A percentile compares a stretch with the other conserved stretches of the same genome.
phyloP scores from a whole-genome alignment of 1,140 invertebrate genomes.

The Hycleus phaleratus region DNA sequence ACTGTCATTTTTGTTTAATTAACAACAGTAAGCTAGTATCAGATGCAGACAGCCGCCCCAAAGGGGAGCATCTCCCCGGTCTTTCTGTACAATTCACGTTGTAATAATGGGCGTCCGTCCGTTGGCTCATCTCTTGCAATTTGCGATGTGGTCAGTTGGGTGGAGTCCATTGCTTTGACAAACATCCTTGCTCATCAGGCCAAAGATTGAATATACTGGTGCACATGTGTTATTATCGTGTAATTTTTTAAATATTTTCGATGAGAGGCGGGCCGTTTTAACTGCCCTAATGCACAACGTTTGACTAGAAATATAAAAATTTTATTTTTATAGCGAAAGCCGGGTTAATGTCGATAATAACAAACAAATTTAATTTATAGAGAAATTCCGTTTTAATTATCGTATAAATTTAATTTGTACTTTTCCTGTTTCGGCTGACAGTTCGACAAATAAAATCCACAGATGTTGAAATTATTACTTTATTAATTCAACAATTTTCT shows the following conservation, averaged over 20 bases:
- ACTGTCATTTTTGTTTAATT: constrained; percentile 36
- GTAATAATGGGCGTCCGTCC: constrained; percentile 25
- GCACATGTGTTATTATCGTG: constrained; percentile 28
- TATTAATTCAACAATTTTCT: too few species aligned
- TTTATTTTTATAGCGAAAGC: too few species aligned
- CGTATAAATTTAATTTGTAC: too few species aligned
- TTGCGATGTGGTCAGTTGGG: constrained; percentile 26
- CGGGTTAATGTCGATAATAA: too few species aligned
- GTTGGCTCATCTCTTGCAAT: constrained; percentile 18
- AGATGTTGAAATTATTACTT: too few species aligned
- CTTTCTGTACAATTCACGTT: constrained; percentile 12
- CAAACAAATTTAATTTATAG: too few species aligned
- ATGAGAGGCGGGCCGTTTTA: too few species aligned
- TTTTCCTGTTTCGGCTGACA: too few species aligned
- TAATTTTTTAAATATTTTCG: constrained; percentile 7
- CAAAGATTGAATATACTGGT: constrained; percentile 25
- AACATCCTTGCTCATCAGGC: constrained; percentile 27
- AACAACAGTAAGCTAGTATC: constrained; percentile 25
- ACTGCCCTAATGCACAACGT: too few species aligned
- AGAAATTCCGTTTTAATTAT: too few species aligned
- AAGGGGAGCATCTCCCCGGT: constrained; percentile 8
- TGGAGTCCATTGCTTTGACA: constrained; percentile 25
- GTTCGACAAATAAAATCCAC: too few species aligned
- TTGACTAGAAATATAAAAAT: too few species aligned
- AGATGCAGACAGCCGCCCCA: constrained; percentile 27